Conservation (phyloP, 2,888 invertebrate genomes). For the Volucella zonaria region DNA sequence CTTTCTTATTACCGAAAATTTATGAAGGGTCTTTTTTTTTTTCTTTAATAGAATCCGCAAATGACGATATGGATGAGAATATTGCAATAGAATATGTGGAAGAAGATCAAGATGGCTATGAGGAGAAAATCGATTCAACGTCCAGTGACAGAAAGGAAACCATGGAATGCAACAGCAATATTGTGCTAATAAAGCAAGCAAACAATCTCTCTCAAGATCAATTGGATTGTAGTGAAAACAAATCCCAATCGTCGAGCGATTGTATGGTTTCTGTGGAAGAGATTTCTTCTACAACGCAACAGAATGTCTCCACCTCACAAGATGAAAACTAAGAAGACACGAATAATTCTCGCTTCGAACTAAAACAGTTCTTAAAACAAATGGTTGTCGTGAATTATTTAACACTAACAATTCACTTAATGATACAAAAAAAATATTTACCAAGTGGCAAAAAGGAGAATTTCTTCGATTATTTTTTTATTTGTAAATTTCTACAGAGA, state of each 20-base stretch:
- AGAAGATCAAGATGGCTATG: conserved; percentile 75
- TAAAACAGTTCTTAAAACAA: conserved; percentile 46
- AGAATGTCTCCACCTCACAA: conserved; percentile 52
- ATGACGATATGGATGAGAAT: conserved; percentile 78
- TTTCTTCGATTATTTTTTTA: conserved; percentile 47
- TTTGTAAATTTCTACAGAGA: conserved; percentile 67
- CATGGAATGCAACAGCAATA: conserved; percentile 60
- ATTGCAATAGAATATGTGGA: conserved; percentile 78
- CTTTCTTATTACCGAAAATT: neutral
- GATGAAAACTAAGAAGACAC: conserved; percentile 37
- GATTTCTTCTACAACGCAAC: conserved; percentile 67
- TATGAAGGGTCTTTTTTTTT: neutral
- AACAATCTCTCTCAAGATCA: conserved; percentile 18
- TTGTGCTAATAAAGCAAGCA: conserved; percentile 57
- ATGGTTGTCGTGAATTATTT: conserved; percentile 70
- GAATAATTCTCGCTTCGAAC: conserved; percentile 4
- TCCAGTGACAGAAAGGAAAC: conserved; percentile 55
- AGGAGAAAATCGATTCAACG: conserved; percentile 67
- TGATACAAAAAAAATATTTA: conserved; percentile 6
- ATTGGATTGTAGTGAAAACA: conserved; percentile 49
- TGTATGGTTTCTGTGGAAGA: conserved; percentile 69
- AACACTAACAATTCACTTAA: conserved; percentile 51
- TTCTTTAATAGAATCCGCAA: conserved; percentile 61
- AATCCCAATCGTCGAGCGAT: conserved; percentile 50
- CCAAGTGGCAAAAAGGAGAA: conserved; percentile 33